Percentiles rank a stretch among this genome's conserved stretches.
phyloP scores from a whole-genome alignment of 2,888 invertebrate genomes.

The Limnephilus lunatus region DNA sequence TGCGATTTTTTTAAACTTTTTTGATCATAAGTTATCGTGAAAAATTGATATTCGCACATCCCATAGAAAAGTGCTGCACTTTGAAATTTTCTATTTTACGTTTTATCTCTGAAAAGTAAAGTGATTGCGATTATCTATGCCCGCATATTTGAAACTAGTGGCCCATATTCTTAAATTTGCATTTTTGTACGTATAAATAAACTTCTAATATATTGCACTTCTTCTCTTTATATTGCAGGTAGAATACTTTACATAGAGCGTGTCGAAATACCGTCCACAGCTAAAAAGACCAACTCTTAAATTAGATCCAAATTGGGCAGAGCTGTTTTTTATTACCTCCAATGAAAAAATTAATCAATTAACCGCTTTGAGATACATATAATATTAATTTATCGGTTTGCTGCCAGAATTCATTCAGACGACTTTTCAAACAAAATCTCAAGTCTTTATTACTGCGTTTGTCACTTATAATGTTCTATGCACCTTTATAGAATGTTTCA shows the following conservation, averaged over 20 bases:
- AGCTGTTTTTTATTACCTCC: not conserved
- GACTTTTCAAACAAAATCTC: not conserved
- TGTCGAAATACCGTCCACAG: not conserved
- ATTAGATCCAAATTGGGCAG: not conserved
- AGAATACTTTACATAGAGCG: not conserved
- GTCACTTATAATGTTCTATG: not conserved
- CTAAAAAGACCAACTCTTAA: not conserved
- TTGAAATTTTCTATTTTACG: no score
- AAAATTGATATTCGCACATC: not conserved
- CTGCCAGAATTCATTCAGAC: not conserved
- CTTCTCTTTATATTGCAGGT: not conserved
- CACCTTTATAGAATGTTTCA: not conserved
- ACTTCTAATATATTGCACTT: no score
- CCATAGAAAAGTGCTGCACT: no score
- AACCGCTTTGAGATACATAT: not conserved
- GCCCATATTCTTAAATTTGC: not conserved
- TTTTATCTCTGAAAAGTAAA: no score
- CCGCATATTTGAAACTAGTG: no score
- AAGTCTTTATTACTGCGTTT: not conserved
- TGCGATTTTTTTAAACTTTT: not conserved
- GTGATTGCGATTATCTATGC: no score
- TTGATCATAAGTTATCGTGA: not conserved
- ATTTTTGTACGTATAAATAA: not conserved
- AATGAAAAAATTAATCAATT: not conserved
- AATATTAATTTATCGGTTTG: not conserved